Conservation (phyloP, 2,888 invertebrate species). For the Ormyrus rosae region DNA sequence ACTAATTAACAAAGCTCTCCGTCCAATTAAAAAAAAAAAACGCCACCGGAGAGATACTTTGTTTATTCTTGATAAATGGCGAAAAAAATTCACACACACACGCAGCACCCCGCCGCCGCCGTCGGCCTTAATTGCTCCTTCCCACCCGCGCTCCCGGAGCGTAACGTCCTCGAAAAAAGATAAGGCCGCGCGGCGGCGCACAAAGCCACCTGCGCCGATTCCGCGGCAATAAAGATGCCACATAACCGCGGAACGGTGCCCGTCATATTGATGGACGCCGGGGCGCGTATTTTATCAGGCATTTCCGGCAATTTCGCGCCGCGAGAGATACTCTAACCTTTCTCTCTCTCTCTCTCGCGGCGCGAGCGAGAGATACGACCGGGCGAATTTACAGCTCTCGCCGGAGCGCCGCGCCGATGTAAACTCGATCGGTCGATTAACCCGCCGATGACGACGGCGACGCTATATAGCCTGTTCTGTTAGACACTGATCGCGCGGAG, state of each 20-base stretch:
- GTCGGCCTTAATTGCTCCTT: neutral
- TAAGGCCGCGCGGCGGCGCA: neutral
- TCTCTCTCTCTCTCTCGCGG: slow-evolving; percentile 34
- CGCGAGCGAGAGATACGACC: no score
- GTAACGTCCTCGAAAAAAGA: neutral
- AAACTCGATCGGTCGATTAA: slow-evolving; percentile 58
- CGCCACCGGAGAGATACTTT: no score
- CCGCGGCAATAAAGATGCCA: slow-evolving; percentile 10
- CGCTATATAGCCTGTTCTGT: no score
- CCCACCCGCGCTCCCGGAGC: neutral
- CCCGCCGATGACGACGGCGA: neutral
- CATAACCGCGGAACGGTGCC: no score
- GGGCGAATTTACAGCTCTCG: slow-evolving; percentile 31
- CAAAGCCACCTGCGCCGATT: neutral
- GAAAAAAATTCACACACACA: no score
- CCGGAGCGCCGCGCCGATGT: slow-evolving; percentile 50
- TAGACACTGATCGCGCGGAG: no score
- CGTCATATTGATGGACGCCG: neutral
- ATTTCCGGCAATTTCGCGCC: slow-evolving; percentile 46
- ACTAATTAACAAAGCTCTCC: no score
- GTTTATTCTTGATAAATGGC: no score
- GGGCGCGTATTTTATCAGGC: slow-evolving; percentile 32
- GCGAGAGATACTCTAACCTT: slow-evolving; percentile 51
- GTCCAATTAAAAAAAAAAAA: no score
- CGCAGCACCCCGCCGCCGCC: neutral